Evolutionary conservation across 2,888 invertebrate species (phyloP).

Genomic region (Synergus gifuensis): DNA sequence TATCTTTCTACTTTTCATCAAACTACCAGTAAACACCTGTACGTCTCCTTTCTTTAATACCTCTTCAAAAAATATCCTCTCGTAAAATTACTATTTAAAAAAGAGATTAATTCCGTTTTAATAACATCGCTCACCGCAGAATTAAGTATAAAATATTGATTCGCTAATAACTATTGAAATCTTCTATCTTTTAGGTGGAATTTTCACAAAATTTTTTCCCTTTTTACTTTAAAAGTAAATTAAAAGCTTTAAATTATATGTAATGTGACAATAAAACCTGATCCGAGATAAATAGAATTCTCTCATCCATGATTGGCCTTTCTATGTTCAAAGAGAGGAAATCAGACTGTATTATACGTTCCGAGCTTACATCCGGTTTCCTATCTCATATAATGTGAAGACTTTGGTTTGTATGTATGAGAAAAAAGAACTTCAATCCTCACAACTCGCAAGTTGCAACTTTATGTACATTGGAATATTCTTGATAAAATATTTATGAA

Average conservation of each 20-base stretch:
- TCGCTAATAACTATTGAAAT: neutral
- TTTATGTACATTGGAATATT: too few relatives aligned
- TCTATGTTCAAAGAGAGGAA: conserved; percentile 50
- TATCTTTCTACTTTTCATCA: conserved; percentile 18
- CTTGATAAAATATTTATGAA: too few relatives aligned
- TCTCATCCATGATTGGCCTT: conserved; percentile 49
- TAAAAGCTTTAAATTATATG: too few relatives aligned
- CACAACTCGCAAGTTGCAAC: neutral
- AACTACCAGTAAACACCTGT: conserved; percentile 10
- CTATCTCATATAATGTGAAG: conserved; percentile 47
- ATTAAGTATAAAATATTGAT: neutral
- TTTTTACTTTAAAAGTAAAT: too few relatives aligned
- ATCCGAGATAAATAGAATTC: conserved; percentile 43
- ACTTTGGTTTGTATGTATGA: conserved; percentile 43
- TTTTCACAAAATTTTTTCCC: too few relatives aligned
- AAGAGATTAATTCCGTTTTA: neutral
- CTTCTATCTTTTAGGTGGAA: too few relatives aligned
- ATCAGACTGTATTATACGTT: conserved; percentile 47
- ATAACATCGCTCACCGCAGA: neutral
- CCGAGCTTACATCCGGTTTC: conserved; percentile 26
- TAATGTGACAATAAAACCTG: neutral
- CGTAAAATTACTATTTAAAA: neutral
- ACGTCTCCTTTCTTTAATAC: neutral
- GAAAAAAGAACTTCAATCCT: neutral
- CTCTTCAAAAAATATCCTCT: neutral